phyloP scores from a whole-genome alignment of 1,140 invertebrate species.

The Tachypleus tridentatus region DNA sequence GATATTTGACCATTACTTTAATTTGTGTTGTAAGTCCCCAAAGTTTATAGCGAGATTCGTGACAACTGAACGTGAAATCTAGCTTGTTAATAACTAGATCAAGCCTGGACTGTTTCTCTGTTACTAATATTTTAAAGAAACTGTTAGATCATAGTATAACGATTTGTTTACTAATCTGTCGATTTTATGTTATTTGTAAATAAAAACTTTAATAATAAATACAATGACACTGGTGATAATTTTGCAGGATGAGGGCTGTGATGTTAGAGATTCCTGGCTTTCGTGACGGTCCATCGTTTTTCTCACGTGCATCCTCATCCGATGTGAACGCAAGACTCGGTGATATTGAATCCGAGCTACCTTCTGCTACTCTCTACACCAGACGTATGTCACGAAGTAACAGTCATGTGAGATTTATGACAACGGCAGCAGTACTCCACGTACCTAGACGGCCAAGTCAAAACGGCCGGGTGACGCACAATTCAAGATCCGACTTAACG shows the following conservation, averaged over 20 bases:
- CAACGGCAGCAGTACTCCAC: constrained; percentile 4
- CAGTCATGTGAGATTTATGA: constrained; percentile 3
- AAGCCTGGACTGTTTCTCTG: no score
- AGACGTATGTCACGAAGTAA: neutral
- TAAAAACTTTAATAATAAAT: no score
- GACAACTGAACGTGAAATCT: no score
- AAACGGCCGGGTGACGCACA: neutral
- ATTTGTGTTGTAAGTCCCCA: no score
- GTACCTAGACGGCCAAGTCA: neutral
- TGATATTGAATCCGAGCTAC: neutral
- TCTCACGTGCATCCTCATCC: constrained; percentile 1
- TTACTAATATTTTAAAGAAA: no score
- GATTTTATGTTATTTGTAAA: no score
- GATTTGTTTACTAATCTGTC: no score
- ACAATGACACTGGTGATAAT: no score
- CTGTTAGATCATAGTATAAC: no score
- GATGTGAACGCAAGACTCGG: neutral
- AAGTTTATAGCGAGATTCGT: no score
- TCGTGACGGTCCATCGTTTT: neutral
- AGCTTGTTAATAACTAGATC: no score
- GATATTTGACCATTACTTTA: no score
- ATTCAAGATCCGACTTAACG: neutral
- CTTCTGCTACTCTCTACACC: neutral
- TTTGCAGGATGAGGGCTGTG: neutral
- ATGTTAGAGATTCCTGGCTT: neutral